phyloP scores from a whole-genome alignment of 2,888 invertebrate genomes.

The Syrphus vitripennis region DNA sequence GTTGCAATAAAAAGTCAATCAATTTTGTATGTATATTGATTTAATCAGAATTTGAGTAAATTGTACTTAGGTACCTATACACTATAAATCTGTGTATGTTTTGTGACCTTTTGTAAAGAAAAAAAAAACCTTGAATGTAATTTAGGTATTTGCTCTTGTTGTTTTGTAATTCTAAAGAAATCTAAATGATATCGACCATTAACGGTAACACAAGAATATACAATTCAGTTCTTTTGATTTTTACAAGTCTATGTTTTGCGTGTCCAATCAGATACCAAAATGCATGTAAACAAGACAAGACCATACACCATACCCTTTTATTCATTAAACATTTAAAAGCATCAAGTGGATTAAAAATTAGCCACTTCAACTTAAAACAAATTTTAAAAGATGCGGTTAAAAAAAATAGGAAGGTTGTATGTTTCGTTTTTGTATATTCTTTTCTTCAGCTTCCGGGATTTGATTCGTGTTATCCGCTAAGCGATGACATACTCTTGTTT shows the following conservation, averaged over 20 bases:
- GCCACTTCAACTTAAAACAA: slow-evolving; percentile 12
- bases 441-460: slow-evolving; percentile 25
- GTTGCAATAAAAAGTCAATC: not conserved
- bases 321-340: slow-evolving; percentile 44
- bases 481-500: not conserved
- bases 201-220: not conserved
- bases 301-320: not conserved
- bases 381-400: slow-evolving; percentile 33
- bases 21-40: slow-evolving; percentile 36
- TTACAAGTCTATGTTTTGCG: not conserved
- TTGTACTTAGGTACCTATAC: too few species aligned
- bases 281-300: not conserved
- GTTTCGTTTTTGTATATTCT: not conserved
- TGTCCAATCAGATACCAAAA: not conserved
- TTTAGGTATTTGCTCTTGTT: not conserved
- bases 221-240: not conserved
- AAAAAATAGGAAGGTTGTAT: too few species aligned
- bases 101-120: not conserved
- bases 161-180: slow-evolving; percentile 16
- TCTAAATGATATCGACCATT: not conserved
- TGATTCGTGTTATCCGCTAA: slow-evolving; percentile 29
- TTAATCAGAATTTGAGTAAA: not conserved
- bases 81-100: not conserved
- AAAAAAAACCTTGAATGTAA: not conserved
- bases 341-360: slow-evolving; percentile 56